Base-by-base conservation (phyloP, 2,113 vertebrate species). In the Mirounga angustirostris region DNA sequence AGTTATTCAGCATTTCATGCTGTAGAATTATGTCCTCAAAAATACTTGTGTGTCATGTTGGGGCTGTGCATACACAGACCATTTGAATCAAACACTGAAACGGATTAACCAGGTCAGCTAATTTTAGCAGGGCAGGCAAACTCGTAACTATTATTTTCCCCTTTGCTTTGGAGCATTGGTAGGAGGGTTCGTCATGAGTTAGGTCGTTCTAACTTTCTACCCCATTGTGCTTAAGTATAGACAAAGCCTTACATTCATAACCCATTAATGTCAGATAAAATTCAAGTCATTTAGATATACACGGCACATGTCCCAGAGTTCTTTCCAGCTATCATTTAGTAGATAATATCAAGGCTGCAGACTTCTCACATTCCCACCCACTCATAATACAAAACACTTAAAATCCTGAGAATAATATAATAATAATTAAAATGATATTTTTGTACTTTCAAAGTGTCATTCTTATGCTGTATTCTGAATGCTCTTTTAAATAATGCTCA, bases 1-100 rank as follows among this genome's bases (percentile, higher is more conserved):
- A 43, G 54, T 95, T 94, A 93, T 65, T 69, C 7, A 78, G 80
- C 52, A 84, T 80, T 65, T 78, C 36, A 82, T 2, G 52, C 84
- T 88, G 40, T 36, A 91, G 84, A 94, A 95, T 88, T 58, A 71
- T 33, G 54, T 81, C 63, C 76, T 95, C 71, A 87, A 56, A 97
- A 91, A 69, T 84, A 74, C 71, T 50, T 59, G 24, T n/a, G 54
- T 89, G 40, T 80, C 78, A 58, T n/a, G 16, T 10, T 63, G 52
- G 84, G 52, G 40, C 16, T 92, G 67, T 43, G 46, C 50, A 93
- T 28, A 88, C 24, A 74, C 43, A 95, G 43, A 96, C 90, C 89
- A 95, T 92, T 8, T 26, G 46, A 96, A 95, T 95, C 28, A 76
- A 84, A 24, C 50, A 19, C 40, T 63, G 43, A 89, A 91, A 83